A percentile compares a stretch with the other conserved stretches of the same genome.
These are phyloP conservation scores for Excalfactoria chinensis DNA, from an alignment of 2,113 vertebrate genomes.

Conservation along the genomic window DNA sequence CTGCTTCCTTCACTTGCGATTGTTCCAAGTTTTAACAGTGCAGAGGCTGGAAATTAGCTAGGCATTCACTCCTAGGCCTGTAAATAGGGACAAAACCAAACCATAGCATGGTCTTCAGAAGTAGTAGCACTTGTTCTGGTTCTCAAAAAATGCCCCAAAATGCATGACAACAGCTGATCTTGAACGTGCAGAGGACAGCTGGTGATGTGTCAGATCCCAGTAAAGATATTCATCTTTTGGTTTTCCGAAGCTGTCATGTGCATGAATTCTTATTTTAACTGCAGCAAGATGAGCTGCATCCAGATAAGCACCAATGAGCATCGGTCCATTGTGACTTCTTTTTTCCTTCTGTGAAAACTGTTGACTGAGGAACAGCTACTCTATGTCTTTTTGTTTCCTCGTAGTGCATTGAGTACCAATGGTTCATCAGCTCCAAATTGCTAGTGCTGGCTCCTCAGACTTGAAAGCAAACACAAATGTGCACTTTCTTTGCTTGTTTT, in stretches of 20 bases:
- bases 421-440: neutral
- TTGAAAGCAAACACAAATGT: neutral
- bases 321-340: neutral
- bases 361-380: neutral
- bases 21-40: neutral
- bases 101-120: neutral
- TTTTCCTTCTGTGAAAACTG: neutral
- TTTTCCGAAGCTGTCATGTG: neutral
- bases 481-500: neutral
- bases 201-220: neutral
- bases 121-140: neutral
- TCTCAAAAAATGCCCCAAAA: neutral
- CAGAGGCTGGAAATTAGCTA: neutral
- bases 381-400: neutral
- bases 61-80: neutral
- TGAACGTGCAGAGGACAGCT: neutral
- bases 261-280: neutral
- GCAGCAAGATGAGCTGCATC: neutral
- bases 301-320: neutral
- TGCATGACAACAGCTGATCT: neutral
- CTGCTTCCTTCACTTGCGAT: neutral
- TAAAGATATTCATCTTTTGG: neutral
- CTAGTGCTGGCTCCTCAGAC: neutral
- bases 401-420: neutral
- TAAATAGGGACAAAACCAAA: neutral